Evolutionary conservation across 2,888 invertebrate genomes (phyloP), one percentile per base, ranked within the genome.

Genomic region (Hanleya hanleyi): DNA sequence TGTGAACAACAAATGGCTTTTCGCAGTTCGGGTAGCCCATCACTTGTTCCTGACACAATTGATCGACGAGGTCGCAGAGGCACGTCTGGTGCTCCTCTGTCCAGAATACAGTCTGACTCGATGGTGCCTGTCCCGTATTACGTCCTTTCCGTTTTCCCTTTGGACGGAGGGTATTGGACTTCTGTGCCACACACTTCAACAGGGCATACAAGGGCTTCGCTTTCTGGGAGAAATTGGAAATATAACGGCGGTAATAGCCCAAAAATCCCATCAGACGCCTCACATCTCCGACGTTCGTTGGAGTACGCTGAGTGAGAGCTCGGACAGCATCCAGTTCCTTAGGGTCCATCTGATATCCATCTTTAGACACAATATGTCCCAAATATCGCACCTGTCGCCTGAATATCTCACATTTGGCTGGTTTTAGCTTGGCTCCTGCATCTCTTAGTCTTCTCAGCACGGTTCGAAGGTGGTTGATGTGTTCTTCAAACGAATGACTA

Each of bases 331-430:
- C 37, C 7, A 18, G 18, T 9, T 67, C 67, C n/a, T 9, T 50
- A 15, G 67, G 49, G 50, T 67, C 67, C 49, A 47, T 67, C 0
- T 15, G 22, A 18, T 70, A 62, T 6, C 70, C 70, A 41, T 62
- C 32, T n/a, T 38, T 32, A 18, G 64, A 64, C 26, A 70, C 37
- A 15, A 38, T 36, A 36, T 68, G 75, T 9, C 73, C 73, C 2
- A 73, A 49, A 29, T 73, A 75, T 47, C 9, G 26, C 1, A 73
- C 76, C 1, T 70, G 1, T 29, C 37, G 4, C 36, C 33, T 65
- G 12, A 74, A 67, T 41, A 74, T 22, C 1, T 51, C n/a, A 35
- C 73, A 73, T 35, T 76, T 76, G 15, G 32, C 18, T 1, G 70
- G 41, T 36, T 67, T 67, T 1, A 67, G 37, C 12, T 41, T 38